phyloP scores from a whole-genome alignment of 53 echinoderm and acorn worm species.

The Holothuria leucospilota region DNA sequence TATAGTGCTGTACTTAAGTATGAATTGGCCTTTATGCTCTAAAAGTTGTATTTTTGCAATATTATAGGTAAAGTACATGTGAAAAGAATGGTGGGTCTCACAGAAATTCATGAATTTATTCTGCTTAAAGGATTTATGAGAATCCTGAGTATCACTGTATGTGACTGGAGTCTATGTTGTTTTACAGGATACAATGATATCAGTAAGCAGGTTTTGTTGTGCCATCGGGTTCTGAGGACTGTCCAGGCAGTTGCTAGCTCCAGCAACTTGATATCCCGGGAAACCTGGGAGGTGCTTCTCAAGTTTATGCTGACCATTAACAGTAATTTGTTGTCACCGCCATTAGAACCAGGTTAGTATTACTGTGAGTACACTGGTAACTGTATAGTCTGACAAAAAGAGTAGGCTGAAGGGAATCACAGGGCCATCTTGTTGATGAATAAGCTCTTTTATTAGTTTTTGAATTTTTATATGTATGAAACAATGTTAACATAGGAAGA shows the following conservation, averaged over 20 bases:
- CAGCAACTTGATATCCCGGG: slow-evolving; percentile 88
- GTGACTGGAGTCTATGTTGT: not conserved
- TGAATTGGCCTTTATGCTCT: too few relatives aligned
- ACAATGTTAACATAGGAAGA: too few relatives aligned
- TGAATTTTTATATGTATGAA: too few relatives aligned
- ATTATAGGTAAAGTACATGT: too few relatives aligned
- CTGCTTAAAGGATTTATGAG: too few relatives aligned
- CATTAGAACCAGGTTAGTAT: slow-evolving; percentile 82
- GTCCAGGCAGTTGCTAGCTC: slow-evolving; percentile 92
- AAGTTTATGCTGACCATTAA: slow-evolving; percentile 92
- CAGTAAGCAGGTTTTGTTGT: slow-evolving; percentile 92
- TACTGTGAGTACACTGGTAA: not conserved
- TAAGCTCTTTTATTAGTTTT: not conserved
- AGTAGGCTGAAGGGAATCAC: not conserved
- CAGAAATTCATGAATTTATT: too few relatives aligned
- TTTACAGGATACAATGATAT: slow-evolving; percentile 71
- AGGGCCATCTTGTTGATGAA: not conserved
- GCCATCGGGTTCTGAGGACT: slow-evolving; percentile 93
- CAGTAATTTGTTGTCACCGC: slow-evolving; percentile 88
- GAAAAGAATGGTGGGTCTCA: too few relatives aligned
- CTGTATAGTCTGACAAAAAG: not conserved
- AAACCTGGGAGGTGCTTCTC: slow-evolving; percentile 94
- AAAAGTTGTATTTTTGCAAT: too few relatives aligned
- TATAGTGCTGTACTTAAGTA: too few relatives aligned
- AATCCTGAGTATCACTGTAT: too few relatives aligned